phyloP scores from a whole-genome alignment of 92 coral and sea anemone genomes.

The Zoanthus sansibaricus region DNA sequence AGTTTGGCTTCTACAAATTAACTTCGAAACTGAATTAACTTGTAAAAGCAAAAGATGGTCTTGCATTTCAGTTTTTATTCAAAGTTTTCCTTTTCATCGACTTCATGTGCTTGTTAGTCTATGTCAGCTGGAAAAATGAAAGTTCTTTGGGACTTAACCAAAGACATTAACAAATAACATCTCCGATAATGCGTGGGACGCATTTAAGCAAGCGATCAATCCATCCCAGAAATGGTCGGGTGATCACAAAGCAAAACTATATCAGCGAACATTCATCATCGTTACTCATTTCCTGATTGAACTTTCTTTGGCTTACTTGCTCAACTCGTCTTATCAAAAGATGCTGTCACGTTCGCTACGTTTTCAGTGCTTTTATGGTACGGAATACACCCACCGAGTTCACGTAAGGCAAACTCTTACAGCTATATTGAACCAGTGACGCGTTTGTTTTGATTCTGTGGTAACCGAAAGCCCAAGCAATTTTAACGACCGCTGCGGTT shows the following conservation, averaged over 20 bases:
- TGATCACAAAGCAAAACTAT: constrained; percentile 27
- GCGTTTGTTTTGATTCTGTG: constrained; percentile 22
- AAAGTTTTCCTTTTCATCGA: constrained; percentile 6
- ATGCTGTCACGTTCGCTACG: constrained; percentile 31
- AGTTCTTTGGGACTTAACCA: background rate
- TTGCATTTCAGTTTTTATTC: background rate
- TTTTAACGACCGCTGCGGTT: constrained; percentile 1
- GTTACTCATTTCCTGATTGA: constrained; percentile 31
- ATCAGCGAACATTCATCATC: background rate
- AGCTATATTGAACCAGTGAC: background rate
- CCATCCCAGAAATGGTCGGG: background rate
- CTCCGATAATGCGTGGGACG: background rate
- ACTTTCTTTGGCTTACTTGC: background rate
- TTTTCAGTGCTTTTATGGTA: constrained; percentile 5
- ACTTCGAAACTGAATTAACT: background rate
- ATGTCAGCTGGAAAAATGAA: background rate
- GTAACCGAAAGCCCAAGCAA: background rate
- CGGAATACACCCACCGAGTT: constrained; percentile 18
- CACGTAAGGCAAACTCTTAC: background rate
- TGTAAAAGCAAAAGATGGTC: background rate
- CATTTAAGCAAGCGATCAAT: background rate
- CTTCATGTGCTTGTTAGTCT: background rate
- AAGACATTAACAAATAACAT: background rate
- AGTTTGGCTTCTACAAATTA: background rate
- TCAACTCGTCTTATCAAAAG: constrained; percentile 1